These are phyloP conservation scores for Platycheirus albimanus DNA, from an alignment of 2,888 invertebrate species.

Conservation along the genomic window DNA sequence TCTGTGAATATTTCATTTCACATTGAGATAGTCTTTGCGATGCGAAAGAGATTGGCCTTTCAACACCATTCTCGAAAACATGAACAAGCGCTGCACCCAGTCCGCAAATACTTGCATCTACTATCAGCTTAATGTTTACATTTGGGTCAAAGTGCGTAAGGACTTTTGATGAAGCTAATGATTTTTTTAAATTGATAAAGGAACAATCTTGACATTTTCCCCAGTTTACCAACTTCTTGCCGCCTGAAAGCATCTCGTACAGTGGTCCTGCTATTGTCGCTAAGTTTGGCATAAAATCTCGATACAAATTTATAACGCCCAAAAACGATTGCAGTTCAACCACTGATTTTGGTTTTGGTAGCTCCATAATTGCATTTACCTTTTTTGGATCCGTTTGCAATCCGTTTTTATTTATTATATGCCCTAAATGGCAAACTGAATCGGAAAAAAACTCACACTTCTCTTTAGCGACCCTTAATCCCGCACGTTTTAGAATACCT, in stretches of 20 bases:
- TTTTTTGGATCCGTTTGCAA: not conserved
- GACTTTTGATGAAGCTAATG: not conserved
- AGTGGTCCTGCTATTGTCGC: not conserved
- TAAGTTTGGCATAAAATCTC: not conserved
- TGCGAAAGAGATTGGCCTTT: slow-evolving; percentile 79
- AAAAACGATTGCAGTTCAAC: slow-evolving; percentile 6
- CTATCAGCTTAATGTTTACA: not conserved
- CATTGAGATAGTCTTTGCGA: slow-evolving; percentile 75
- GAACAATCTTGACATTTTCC: not conserved
- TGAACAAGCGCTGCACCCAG: slow-evolving; percentile 6
- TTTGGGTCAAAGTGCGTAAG: not conserved
- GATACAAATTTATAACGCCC: not conserved
- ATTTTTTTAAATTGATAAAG: slow-evolving; percentile 17
- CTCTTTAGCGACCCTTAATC: not conserved
- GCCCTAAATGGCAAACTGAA: slow-evolving; percentile 2
- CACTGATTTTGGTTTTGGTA: not conserved
- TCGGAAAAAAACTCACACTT: slow-evolving; percentile 1
- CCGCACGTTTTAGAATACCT: not conserved
- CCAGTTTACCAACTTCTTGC: not conserved
- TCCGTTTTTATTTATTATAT: not conserved
- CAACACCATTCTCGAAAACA: slow-evolving; percentile 75
- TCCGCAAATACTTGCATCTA: slow-evolving; percentile 16
- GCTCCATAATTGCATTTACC: not conserved
- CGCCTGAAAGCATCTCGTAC: not conserved
- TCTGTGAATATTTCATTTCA: slow-evolving; percentile 76